Percentiles rank a stretch among this genome's conserved stretches.
phyloP scores from a whole-genome alignment of 2,888 invertebrate genomes.

The Apocheima hispidaria region DNA sequence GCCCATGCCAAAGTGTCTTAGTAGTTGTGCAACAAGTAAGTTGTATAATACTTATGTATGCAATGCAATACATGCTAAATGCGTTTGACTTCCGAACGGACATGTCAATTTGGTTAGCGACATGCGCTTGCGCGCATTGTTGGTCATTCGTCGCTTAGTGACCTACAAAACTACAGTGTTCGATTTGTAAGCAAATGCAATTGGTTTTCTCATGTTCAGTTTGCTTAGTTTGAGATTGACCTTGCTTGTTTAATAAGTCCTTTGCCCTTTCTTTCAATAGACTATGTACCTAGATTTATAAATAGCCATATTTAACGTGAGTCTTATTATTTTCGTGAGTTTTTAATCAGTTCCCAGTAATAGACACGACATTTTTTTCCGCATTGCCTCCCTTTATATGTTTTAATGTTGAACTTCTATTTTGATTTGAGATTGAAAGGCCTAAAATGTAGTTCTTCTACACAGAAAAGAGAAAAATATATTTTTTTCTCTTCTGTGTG shows the following conservation, averaged over 20 bases:
- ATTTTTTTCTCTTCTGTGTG: no score
- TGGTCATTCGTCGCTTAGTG: constrained; percentile 29
- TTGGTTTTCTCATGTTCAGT: constrained; percentile 1
- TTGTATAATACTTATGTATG: constrained; percentile 63
- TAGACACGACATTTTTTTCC: no score
- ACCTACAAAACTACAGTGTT: constrained; percentile 26
- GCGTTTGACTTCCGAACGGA: constrained; percentile 78
- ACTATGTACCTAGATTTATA: background rate
- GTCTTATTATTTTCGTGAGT: background rate
- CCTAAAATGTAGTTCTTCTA: no score
- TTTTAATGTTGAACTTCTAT: no score
- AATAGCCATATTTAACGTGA: background rate
- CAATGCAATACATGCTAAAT: constrained; percentile 73
- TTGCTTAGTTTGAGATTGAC: background rate
- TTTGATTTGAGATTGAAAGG: no score
- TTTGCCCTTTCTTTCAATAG: background rate
- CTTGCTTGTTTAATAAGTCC: background rate
- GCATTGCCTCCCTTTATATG: no score
- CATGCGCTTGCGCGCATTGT: constrained; percentile 36
- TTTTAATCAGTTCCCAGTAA: background rate
- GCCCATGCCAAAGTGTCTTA: constrained; percentile 72
- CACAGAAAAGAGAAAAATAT: no score
- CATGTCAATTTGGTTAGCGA: constrained; percentile 64
- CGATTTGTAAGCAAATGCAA: constrained; percentile 18
- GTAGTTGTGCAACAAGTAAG: constrained; percentile 63